Conservation (phyloP, 2,797 vertebrate genomes). For the Margarornis squamiger region DNA sequence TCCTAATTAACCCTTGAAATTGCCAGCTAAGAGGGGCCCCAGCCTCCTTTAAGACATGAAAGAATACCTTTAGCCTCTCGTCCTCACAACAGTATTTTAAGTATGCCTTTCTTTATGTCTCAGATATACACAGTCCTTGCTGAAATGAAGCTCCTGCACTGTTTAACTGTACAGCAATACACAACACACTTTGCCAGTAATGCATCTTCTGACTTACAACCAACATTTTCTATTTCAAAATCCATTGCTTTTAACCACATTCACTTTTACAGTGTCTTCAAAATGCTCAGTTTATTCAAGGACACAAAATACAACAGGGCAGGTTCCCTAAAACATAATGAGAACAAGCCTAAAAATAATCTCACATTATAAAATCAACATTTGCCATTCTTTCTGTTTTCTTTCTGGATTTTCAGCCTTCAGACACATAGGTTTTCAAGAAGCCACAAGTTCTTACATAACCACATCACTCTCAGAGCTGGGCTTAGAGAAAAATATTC, state of each 20-base stretch:
- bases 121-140: background rate
- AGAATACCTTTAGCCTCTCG: background rate
- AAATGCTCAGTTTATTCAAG: background rate
- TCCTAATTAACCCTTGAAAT: background rate
- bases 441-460: background rate
- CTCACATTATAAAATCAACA: background rate
- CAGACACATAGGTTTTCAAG: background rate
- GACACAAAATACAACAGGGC: background rate
- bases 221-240: background rate
- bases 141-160: background rate
- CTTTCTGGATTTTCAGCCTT: background rate
- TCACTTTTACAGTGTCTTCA: background rate
- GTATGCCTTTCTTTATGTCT: background rate
- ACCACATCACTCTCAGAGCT: background rate
- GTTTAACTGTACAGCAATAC: background rate
- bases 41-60: background rate
- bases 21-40: background rate
- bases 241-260: background rate
- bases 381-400: constrained; percentile 1
- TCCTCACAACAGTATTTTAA: background rate
- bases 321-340: background rate
- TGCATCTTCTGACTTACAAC: background rate
- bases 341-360: constrained; percentile 1
- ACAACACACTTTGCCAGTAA: background rate
- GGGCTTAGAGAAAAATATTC: background rate